Conservation (phyloP, 2,113 vertebrate genomes). For the Psephotus haematonotus region DNA sequence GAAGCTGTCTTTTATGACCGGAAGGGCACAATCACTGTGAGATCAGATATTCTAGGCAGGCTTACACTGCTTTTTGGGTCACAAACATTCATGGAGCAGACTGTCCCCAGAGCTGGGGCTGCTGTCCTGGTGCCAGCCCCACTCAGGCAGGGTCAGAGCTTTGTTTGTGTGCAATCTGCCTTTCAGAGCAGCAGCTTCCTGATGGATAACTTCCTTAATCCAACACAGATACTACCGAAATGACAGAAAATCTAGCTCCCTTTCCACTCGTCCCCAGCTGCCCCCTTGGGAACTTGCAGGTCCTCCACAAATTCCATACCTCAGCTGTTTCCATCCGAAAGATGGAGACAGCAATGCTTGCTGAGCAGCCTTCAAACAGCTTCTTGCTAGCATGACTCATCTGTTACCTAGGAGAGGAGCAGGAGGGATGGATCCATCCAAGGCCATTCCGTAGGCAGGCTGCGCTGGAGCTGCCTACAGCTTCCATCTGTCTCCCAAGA, state of each 20-base stretch:
- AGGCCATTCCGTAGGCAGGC: constrained; percentile 22
- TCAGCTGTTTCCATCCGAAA: constrained; percentile 8
- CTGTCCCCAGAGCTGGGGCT: neutral
- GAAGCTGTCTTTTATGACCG: neutral
- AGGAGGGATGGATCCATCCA: constrained; percentile 8
- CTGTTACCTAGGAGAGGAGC: constrained; percentile 57
- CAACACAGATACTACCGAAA: neutral
- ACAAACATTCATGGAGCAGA: neutral
- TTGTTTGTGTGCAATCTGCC: neutral
- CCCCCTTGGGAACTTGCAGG: neutral
- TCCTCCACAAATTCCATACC: neutral
- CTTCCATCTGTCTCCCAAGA: constrained; percentile 47
- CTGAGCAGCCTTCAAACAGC: constrained; percentile 23
- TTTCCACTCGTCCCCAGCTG: neutral
- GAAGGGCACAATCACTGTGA: neutral
- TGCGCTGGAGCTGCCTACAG: constrained; percentile 28
- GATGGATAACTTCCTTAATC: neutral
- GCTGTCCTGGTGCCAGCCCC: neutral
- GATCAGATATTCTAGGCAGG: neutral
- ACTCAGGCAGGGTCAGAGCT: neutral
- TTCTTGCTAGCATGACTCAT: constrained; percentile 27
- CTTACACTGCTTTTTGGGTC: neutral
- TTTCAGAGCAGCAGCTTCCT: neutral
- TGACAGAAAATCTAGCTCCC: neutral
- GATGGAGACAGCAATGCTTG: neutral